Evolutionary conservation across 2,888 invertebrate genomes (phyloP), one percentile per base, ranked within the genome.

Genomic region (Melieria omissa): DNA sequence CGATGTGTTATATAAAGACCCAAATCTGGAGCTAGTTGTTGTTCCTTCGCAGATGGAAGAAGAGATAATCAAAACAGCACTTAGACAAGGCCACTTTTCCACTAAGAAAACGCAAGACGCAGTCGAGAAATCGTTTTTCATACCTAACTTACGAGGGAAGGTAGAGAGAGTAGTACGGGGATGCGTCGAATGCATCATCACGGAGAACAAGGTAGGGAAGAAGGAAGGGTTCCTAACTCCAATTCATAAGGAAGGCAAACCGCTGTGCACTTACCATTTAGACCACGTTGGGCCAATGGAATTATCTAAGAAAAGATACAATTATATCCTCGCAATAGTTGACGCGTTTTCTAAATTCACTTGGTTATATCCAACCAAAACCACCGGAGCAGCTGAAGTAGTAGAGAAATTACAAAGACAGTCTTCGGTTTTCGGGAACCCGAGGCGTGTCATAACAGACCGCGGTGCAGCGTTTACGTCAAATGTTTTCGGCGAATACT

Each of bases 381-480:
- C 75, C 6, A 79, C 79, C 5, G 75, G 78, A 0, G 69, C 77
- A 1, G 76, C 75, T n/a, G 85, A 86, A 57, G 80, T 80, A 0
- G 4, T 86, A n/a, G 57, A 79, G 0, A 81, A 80, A 62, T 54
- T 86, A 5, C 10, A 46, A n/a, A 75, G 65, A 41, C 70, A 74
- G 9, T 45, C 75, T n/a, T 62, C 42, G 1, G 14, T 71, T 3
- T 75, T 76, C 55, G 72, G 74, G 9, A 84, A 74, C 46, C 82
- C 82, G 3, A 75, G 60, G 8, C 66, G 81, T 5, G 75, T 87
- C 6, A 81, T 87, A 5, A 80, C 81, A 0, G 86, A 88, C 69
- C 72, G 83, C 58, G 86, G 86, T 7, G 78, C 83, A 12, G 80
- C 81, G 1, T 87, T 85, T 68, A 87, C 85, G 0, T 80, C 83